phyloP scores from a whole-genome alignment of 2,888 invertebrate genomes.

The Saturnia japonica region DNA sequence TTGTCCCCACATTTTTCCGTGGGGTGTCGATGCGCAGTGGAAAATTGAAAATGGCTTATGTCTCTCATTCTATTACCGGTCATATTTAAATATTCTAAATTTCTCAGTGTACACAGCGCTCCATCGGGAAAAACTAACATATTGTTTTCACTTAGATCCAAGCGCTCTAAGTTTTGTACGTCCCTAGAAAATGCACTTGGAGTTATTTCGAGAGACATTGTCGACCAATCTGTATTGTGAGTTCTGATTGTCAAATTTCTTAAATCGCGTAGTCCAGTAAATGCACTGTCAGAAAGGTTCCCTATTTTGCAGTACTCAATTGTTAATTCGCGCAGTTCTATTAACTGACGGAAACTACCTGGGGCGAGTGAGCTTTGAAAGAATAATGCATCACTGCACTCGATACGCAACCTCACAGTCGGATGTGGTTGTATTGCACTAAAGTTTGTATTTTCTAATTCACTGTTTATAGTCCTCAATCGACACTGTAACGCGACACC shows the following conservation, averaged over 20 bases:
- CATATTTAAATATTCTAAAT: constrained; percentile 88
- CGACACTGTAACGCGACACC: constrained; percentile 88
- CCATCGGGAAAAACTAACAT: constrained; percentile 90
- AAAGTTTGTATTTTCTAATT: constrained; percentile 91
- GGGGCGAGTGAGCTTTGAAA: constrained; percentile 90
- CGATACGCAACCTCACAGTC: constrained; percentile 87
- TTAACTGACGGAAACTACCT: constrained; percentile 88
- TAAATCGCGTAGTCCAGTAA: constrained; percentile 89
- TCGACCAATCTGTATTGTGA: constrained; percentile 92
- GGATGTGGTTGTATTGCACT: constrained; percentile 92
- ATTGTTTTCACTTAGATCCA: constrained; percentile 90
- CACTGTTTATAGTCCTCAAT: constrained; percentile 89
- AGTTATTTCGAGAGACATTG: constrained; percentile 89
- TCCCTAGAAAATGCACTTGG: constrained; percentile 88
- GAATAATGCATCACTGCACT: constrained; percentile 91
- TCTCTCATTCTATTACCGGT: constrained; percentile 90
- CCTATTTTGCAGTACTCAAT: constrained; percentile 93
- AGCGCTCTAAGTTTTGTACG: constrained; percentile 86
- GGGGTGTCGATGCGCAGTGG: constrained; percentile 79
- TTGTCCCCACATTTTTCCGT: constrained; percentile 87
- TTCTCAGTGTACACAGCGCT: constrained; percentile 88
- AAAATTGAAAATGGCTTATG: constrained; percentile 87
- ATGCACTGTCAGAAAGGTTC: constrained; percentile 91
- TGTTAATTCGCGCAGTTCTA: constrained; percentile 88
- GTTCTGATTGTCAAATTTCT: constrained; percentile 90